A percentile compares a stretch with the other conserved stretches of the same genome.
phyloP scores from a whole-genome alignment of 2,797 vertebrate genomes.

The Megaceryle alcyon region DNA sequence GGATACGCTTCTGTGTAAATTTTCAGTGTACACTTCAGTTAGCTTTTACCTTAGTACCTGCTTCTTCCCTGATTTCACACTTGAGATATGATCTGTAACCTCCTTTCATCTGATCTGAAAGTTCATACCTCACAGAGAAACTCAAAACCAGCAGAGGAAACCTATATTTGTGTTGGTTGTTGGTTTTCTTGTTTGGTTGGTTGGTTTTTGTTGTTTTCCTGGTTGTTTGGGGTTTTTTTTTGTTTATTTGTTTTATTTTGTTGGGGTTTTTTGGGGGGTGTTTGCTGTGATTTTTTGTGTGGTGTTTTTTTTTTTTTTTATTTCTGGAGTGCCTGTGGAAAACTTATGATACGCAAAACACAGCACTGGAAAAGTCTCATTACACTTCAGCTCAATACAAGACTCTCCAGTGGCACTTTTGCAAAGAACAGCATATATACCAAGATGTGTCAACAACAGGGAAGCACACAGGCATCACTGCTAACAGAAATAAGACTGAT shows the following conservation, averaged over 20 bases:
- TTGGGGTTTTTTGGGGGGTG: too few relatives aligned
- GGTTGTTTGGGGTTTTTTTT: neutral
- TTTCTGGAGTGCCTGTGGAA: neutral
- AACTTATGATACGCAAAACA: neutral
- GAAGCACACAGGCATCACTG: accelerated
- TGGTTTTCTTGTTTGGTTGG: too few relatives aligned
- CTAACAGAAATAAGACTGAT: neutral
- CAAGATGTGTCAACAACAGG: neutral
- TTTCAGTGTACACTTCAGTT: neutral
- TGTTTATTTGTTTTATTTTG: too few relatives aligned
- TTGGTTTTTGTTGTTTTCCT: too few relatives aligned
- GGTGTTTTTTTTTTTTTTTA: too few relatives aligned
- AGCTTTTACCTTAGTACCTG: neutral
- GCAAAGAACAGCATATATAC: neutral
- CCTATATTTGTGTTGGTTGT: neutral
- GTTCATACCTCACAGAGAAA: neutral
- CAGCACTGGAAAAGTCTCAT: neutral
- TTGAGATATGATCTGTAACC: neutral
- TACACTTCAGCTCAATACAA: neutral
- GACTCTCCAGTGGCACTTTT: neutral
- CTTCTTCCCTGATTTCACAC: neutral
- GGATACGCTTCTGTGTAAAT: neutral
- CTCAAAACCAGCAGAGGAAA: neutral
- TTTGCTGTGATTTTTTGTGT: neutral
- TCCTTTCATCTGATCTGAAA: neutral